Percentiles rank a stretch among this genome's conserved stretches.
Evolutionary conservation across 1,140 invertebrate genomes (phyloP).

Genomic region (Epicauta chinensis): DNA sequence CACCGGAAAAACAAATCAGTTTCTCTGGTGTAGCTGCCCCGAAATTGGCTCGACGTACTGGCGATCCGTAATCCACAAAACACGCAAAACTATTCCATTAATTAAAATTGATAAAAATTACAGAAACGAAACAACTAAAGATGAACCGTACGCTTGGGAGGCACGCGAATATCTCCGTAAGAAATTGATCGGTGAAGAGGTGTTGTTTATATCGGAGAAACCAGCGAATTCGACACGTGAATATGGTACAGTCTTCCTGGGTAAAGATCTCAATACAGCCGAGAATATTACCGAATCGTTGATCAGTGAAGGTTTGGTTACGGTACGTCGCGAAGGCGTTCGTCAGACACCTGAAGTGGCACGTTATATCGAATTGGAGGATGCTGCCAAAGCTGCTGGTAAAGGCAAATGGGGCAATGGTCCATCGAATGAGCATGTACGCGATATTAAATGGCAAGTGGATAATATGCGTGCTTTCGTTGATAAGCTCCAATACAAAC

Average conservation of each 20-base stretch:
- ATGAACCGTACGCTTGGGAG: slow-evolving; percentile 95
- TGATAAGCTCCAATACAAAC: slow-evolving; percentile 72
- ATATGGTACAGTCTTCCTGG: slow-evolving; percentile 83
- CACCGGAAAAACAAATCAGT: slow-evolving; percentile 83
- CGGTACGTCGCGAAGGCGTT: slow-evolving; percentile 71
- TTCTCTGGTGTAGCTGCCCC: slow-evolving; percentile 89
- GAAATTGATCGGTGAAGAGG: slow-evolving; percentile 84
- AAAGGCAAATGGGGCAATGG: slow-evolving; percentile 76
- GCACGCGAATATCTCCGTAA: slow-evolving; percentile 90
- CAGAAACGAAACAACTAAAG: slow-evolving; percentile 61
- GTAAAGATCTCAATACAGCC: slow-evolving; percentile 65
- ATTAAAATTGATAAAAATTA: neutral
- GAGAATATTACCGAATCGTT: slow-evolving; percentile 86
- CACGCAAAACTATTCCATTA: neutral
- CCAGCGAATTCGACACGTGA: slow-evolving; percentile 69
- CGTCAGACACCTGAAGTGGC: slow-evolving; percentile 59
- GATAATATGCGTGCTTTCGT: slow-evolving; percentile 79
- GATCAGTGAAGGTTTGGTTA: slow-evolving; percentile 80
- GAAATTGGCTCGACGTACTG: slow-evolving; percentile 74
- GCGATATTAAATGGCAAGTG: slow-evolving; percentile 81
- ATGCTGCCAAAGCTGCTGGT: slow-evolving; percentile 75
- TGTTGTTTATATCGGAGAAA: slow-evolving; percentile 71
- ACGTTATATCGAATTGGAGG: slow-evolving; percentile 80
- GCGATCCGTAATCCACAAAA: slow-evolving; percentile 53
- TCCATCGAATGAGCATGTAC: slow-evolving; percentile 55